Base-by-base conservation (phyloP, 2,888 invertebrate species). In the Stenodera caucasica region DNA sequence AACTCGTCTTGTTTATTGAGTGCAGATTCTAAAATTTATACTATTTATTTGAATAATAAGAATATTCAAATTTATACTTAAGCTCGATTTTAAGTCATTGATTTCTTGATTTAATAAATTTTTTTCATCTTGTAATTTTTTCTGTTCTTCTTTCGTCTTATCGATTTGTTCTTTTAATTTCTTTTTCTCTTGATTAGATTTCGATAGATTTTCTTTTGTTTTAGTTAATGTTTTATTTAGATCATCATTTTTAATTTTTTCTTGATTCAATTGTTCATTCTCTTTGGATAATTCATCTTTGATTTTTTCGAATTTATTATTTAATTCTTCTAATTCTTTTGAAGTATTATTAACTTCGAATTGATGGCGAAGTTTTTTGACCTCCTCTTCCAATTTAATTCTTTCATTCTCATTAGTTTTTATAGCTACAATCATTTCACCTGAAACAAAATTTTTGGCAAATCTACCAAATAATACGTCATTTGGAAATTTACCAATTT, bases 111-210 rank as follows among this genome's bases (percentile, higher is more conserved):
- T 85, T 61, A 90, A 76, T 55, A 81, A 83, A 63, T 84, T 84
- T 63, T 83, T 84, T 53, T 84, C 82, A 11, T 81, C 80, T 14
- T 80, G 78, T 37, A 82, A 64, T 59, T 81, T 81, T 61, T 81
- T 75, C 54, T 82, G 76, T 67, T 83, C 82, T 53, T 81, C 79
- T 65, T 82, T 82, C 14, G 84, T 63, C 69, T 82, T 82, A 55
- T 83, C 81, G 30, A 83, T 79, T 70, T 84, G 82, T 56, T 81
- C 82, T 67, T 83, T 80, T 6, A 84, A 69, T 64, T 80, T 80
- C 29, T 74, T 74, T 69, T 87, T 90, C 67, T 88, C 90, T 61
- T 86, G 85, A 71, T 87, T 86, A 26, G 89, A 77, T 59, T 83
- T 82, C 78, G 84, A 88, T 68, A 71, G 62, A 58, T 78, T 72